Evolutionary conservation across 2,888 invertebrate species (phyloP).

Genomic region (Apodemia zela): DNA sequence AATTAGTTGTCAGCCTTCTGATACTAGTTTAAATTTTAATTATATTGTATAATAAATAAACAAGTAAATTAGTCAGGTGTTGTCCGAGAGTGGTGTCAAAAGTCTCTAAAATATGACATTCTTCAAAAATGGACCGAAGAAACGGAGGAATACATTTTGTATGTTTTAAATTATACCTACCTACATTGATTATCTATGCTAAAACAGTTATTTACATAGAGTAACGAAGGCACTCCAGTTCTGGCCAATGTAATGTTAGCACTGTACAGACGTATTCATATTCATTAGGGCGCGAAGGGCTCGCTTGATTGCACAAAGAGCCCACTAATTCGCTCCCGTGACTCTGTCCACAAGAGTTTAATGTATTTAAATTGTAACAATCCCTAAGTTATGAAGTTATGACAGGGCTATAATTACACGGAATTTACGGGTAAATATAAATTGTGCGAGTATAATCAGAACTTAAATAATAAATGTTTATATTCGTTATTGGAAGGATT

Average conservation of each 20-base stretch:
- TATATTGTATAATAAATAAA: no score
- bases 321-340: slow-evolving; percentile 65
- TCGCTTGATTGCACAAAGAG: slow-evolving; percentile 81
- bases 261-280: slow-evolving; percentile 55
- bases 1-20: no score
- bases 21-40: no score
- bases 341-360: slow-evolving; percentile 18
- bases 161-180: no score
- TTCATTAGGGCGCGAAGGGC: slow-evolving; percentile 76
- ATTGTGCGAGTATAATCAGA: not conserved
- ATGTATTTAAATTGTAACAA: slow-evolving; percentile 10
- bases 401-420: not conserved
- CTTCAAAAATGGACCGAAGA: no score
- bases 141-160: no score
- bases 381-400: not conserved
- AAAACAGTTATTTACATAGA: not conserved
- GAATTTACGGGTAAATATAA: not conserved
- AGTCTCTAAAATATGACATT: no score
- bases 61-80: no score
- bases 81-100: no score
- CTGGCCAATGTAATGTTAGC: not conserved
- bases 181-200: not conserved
- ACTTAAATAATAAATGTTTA: not conserved
- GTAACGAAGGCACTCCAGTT: not conserved
- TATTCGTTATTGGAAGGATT: no score